Percentiles rank a stretch among this genome's conserved stretches.
Evolutionary conservation across 2,888 invertebrate species (phyloP).

Genomic region (Lithophane ornitopus): DNA sequence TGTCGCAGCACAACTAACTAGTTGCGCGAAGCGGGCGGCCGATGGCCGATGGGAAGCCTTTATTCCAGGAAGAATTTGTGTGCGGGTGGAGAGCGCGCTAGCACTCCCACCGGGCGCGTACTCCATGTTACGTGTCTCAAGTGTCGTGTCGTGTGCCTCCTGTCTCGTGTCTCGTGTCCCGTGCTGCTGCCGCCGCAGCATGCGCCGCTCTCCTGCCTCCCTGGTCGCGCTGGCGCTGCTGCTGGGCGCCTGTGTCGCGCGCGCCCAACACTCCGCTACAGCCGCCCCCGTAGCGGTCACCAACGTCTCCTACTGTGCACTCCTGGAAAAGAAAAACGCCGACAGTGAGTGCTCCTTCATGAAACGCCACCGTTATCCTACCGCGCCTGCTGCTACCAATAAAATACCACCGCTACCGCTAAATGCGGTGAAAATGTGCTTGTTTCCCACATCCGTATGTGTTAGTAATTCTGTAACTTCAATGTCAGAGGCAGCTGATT

Average conservation of each 20-base stretch:
- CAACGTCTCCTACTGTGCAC: neutral
- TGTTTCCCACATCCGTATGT: neutral
- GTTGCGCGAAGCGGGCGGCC: neutral
- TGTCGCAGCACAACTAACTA: neutral
- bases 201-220: neutral
- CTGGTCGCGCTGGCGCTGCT: constrained; percentile 2
- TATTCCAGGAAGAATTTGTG: neutral
- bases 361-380: neutral
- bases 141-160: neutral
- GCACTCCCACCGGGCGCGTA: neutral
- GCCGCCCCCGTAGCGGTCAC: too few relatives aligned
- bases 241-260: neutral
- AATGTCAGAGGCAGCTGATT: neutral
- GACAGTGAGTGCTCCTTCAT: constrained; percentile 3
- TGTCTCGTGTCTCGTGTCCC: neutral
- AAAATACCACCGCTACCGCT: too few relatives aligned
- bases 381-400: neutral
- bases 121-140: neutral
- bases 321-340: neutral
- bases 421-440: neutral
- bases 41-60: neutral
- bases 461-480: neutral
- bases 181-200: neutral
- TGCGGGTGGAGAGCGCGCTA: neutral
- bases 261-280: neutral